These are phyloP conservation scores for Aplochiton taeniatus DNA, from an alignment of 2,797 vertebrate genomes.

Conservation along the genomic window DNA sequence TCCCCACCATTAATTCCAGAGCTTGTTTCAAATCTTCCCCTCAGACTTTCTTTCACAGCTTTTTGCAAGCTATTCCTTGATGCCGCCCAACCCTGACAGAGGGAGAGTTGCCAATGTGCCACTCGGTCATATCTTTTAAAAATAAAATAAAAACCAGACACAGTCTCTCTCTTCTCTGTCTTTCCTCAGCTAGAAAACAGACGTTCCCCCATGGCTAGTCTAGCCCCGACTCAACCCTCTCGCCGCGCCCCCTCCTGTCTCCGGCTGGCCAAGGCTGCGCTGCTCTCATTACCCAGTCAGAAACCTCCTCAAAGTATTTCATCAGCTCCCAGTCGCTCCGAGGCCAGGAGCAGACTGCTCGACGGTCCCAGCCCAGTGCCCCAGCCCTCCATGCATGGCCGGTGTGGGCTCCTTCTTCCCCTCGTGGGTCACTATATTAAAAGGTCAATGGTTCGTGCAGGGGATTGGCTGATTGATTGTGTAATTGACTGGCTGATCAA, in stretches of 20 bases:
- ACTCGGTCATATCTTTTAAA: no score
- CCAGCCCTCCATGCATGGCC: not conserved
- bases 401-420: constrained; percentile 4
- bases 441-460: constrained; percentile 17
- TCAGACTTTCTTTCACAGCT: not conserved
- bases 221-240: constrained; percentile 13
- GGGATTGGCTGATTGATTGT: constrained; percentile 6
- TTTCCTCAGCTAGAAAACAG: not conserved
- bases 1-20: no score
- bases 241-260: no score
- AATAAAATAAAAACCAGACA: no score
- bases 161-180: no score
- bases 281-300: not conserved
- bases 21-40: no score
- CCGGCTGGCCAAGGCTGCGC: no score
- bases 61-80: not conserved
- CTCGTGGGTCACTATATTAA: constrained; percentile 16
- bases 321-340: not conserved
- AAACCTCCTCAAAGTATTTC: constrained; percentile 9
- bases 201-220: constrained; percentile 1
- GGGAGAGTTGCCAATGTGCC: not conserved
- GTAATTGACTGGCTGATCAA: not conserved
- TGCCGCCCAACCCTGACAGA: constrained; percentile 5
- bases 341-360: no score
- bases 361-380: no score